phyloP scores from a whole-genome alignment of 2,797 vertebrate genomes.

The Manis pentadactyla region DNA sequence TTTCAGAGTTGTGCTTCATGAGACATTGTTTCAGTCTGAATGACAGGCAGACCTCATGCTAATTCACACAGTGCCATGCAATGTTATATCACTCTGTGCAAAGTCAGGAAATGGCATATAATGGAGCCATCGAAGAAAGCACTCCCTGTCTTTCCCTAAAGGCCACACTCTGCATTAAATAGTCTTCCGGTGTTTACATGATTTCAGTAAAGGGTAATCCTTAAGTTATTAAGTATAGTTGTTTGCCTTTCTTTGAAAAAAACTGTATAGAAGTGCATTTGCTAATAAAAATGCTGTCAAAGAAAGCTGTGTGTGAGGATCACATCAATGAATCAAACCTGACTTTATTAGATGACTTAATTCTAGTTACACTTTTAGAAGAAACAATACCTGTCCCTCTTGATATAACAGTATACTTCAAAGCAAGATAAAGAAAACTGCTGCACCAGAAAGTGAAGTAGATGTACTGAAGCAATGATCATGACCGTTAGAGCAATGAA shows the following conservation, averaged over 20 bases:
- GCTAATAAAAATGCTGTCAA: neutral
- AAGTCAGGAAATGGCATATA: neutral
- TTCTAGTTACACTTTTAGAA: neutral
- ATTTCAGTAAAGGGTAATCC: neutral
- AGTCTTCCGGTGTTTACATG: neutral
- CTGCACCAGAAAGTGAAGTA: neutral
- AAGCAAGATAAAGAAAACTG: neutral
- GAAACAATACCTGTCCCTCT: neutral
- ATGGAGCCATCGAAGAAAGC: neutral
- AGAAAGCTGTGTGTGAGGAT: neutral
- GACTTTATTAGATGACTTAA: neutral
- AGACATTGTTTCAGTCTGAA: neutral
- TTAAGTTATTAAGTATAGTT: slow-evolving; percentile 27
- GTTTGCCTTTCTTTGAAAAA: neutral
- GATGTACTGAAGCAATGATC: neutral
- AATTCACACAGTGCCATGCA: neutral
- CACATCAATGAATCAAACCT: neutral
- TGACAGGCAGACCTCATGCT: neutral
- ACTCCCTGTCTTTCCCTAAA: neutral
- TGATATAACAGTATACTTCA: neutral
- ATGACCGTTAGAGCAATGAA: neutral
- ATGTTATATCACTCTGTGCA: neutral
- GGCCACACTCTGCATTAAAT: neutral
- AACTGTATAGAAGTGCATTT: neutral
- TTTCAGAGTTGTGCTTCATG: neutral